Evolutionary conservation across 2,888 invertebrate species (phyloP), one percentile per base, ranked within the genome.

Genomic region (Drosophila macrothrix): DNA sequence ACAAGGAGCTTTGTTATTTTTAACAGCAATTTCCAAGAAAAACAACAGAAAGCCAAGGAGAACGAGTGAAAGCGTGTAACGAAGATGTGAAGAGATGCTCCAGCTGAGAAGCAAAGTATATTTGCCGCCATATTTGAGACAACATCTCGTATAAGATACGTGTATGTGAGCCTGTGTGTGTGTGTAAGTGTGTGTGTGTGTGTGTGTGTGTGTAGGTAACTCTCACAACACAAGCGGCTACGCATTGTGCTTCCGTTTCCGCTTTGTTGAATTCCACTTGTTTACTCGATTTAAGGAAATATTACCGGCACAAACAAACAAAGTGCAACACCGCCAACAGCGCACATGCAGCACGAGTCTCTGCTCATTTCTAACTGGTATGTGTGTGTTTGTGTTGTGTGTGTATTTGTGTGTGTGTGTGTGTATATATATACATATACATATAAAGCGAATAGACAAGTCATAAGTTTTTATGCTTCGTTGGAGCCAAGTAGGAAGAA

Each of bases 211-310:
- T 62, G 65, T 70, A 81, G 83, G 83, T 83, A 83, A 65, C 70
- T 73, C 66, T 43, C 22, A 56, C 67, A 80, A 41, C 63, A 75
- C 64, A 67, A 64, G 61, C 73, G 72, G 90, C 84, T 83, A 88
- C 85, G 90, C 85, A 90, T 88, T 90, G 87, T 90, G 88, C 90
- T 90, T 87, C 87, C 87, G 89, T 89, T 87, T 87, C 90, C 87
- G 87, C 90, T 90, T 89, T 90, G 90, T 90, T 87, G 88, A 87
- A 86, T 78, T 90, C 89, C 90, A 87, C 90, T 90, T 89, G 90
- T 87, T 87, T 87, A 90, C 90, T 90, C 87, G 87, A 87, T 87
- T 87, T 87, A 90, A 87, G 90, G 90, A 90, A 89, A 87, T 87
- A 89, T 87, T 87, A 90, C 90, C 87, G 90, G 90, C 84, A 82